Base-by-base conservation (phyloP, 2,888 invertebrate species). In the Pristionchus japonicus region DNA sequence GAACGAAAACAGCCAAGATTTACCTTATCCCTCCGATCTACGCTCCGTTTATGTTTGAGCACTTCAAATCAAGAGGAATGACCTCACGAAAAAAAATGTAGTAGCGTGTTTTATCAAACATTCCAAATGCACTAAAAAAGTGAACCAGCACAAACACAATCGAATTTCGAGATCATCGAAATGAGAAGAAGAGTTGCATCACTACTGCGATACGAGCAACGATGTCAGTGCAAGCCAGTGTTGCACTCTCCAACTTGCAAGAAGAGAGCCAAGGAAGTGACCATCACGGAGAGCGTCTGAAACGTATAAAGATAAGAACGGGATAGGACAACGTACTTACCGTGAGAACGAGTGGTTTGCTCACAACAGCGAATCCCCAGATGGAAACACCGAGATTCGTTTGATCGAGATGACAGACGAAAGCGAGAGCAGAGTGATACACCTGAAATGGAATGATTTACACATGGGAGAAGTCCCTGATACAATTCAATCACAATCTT, bases 221-320 rank as follows among this genome's bases (percentile, higher is more conserved):
- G n/a, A n/a, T n/a, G n/a, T n/a, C n/a, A n/a, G 31, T 34, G 6
- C 17, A 4, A n/a, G 6, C 61, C 61, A 3, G 31, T n/a, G 17
- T 64, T 85, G 61, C 85, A 85, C n/a, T 85, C 85, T 37, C 43
- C 64, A 37, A 85, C 34, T 31, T 85, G 85, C 64, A 85, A 37
- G 40, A 85, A 64, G 17, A 85, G n/a, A 2, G 83, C 83, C 27
- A 83, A 52, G 13, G 64, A 85, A 20, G 85, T 85, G 1, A 85
- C 85, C 85, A 85, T 85, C 64, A 85, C 85, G 13, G 85, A 85
- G 23, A 85, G 85, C 6, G 85, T 85, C 85, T 85, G 27, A 57
- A 85, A 40, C 20, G 11, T 7, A 82, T 49, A 1, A 9, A 82
- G 6, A 82, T n/a, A 20, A n/a, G 20, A n/a, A 20, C 34, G 80